Evolutionary conservation across 2,888 invertebrate genomes (phyloP).

Genomic region (Zaprionus bogoriensis): DNA sequence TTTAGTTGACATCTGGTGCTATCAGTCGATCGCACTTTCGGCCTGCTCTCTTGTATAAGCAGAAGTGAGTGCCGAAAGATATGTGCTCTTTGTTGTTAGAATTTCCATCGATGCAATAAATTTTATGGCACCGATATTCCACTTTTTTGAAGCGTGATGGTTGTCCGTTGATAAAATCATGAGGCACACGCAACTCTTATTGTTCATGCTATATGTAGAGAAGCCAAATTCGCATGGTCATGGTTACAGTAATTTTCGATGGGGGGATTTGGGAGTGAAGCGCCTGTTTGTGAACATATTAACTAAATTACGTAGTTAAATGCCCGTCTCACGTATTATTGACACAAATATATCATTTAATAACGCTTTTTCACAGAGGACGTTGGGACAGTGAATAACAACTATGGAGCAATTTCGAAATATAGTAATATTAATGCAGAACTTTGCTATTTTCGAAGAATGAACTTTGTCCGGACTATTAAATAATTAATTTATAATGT

Average conservation of each 20-base stretch:
- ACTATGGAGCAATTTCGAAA: too few species aligned
- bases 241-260: constrained; percentile 30
- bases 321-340: too few species aligned
- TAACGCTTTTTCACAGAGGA: too few species aligned
- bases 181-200: background rate
- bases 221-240: constrained; percentile 19
- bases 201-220: background rate
- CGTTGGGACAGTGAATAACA: too few species aligned
- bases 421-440: too few species aligned
- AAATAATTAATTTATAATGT: too few species aligned
- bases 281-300: background rate
- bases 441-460: too few species aligned
- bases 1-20: background rate
- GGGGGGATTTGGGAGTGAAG: background rate
- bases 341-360: too few species aligned
- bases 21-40: constrained; percentile 13
- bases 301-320: background rate
- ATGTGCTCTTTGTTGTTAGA: constrained; percentile 19
- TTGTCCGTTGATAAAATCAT: background rate
- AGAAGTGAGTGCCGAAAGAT: background rate
- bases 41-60: background rate
- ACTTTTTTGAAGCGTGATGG: background rate
- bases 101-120: constrained; percentile 16
- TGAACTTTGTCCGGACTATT: too few species aligned
- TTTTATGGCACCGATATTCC: constrained; percentile 22